Evolutionary conservation across 2,113 vertebrate species (phyloP), one percentile per base, ranked within the genome.

Genomic region (Calyptommatus sinebrachiatus): DNA sequence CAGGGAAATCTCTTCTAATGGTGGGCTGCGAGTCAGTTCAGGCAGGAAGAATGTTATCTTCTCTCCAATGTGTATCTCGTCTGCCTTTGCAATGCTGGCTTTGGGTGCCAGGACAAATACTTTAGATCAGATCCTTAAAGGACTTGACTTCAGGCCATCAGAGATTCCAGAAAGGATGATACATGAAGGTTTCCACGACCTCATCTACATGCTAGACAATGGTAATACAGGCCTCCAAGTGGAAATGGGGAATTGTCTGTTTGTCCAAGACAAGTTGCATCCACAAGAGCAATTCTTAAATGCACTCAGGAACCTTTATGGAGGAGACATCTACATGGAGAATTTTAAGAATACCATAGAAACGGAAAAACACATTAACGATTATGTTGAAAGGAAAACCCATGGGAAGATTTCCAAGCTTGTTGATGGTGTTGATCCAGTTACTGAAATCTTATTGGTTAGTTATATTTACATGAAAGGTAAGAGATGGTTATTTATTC

Each of bases 21-120:
- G 81, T 2, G 86, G 83, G 0, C 7, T 46, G 7, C 41, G 53
- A 45, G 21, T 16, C 31, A 29, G 83, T 28, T 80, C 77, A 1
- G 85, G 85, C 0, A 84, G 84, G 53, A 90, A 92, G 76, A 97
- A 97, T 7, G 10, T 96, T 66, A 94, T 97, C 89, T 96, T 92
- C 89, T 97, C 96, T 50, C 96, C 96, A 0, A 3, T 84, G 14
- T 95, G 94, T 35, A 88, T 97, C 74, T 95, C 95, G 0, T 66
- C 88, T 0, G 92, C 94, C 18, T 92, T 97, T 87, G 92, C 94
- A 35, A 93, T 95, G 74, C 80, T 97, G 77, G 94, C 95, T 5
- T 88, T 94, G 3, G 97, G 96, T 22, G 95, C 96, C 4, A 86
- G 75, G 10, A 90, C 87, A 3, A 83, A 93, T 63, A 97, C 96